These are phyloP conservation scores for Heteromurus nitidus DNA, from an alignment of 2,888 invertebrate species.

Conservation along the genomic window DNA sequence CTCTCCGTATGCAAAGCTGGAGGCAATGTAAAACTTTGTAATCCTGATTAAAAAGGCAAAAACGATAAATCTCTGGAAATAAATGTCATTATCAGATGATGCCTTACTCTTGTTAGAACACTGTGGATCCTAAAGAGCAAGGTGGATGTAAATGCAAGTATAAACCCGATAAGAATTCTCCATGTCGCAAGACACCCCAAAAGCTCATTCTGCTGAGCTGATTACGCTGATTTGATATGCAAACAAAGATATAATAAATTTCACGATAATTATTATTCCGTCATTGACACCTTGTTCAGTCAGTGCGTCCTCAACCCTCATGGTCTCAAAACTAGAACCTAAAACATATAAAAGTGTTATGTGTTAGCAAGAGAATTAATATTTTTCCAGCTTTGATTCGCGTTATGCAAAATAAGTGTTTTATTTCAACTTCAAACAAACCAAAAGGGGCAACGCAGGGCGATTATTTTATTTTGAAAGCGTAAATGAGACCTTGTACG, in stretches of 20 bases:
- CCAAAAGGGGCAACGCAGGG: slow-evolving; percentile 7
- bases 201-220: slow-evolving; percentile 21
- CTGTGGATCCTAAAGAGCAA: not conserved
- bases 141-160: not conserved
- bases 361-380: slow-evolving; percentile 57
- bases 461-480: slow-evolving; percentile 15
- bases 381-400: slow-evolving; percentile 24
- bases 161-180: slow-evolving; percentile 3
- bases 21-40: slow-evolving; percentile 25
- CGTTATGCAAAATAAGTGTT: slow-evolving; percentile 65
- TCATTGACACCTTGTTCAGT: slow-evolving; percentile 59
- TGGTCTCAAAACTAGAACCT: not conserved
- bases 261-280: slow-evolving; percentile 54
- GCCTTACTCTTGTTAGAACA: slow-evolving; percentile 22
- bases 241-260: slow-evolving; percentile 60
- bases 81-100: slow-evolving; percentile 66
- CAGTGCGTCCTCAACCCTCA: slow-evolving; percentile 40
- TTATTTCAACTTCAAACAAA: slow-evolving; percentile 45
- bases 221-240: slow-evolving; percentile 58
- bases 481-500: not conserved
- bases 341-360: too few relatives aligned
- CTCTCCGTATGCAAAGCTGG: not conserved
- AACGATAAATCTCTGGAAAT: slow-evolving; percentile 72
- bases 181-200: not conserved
- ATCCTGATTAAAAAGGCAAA: slow-evolving; percentile 72